phyloP scores from a whole-genome alignment of 2,113 vertebrate genomes.

The Axis porcinus region DNA sequence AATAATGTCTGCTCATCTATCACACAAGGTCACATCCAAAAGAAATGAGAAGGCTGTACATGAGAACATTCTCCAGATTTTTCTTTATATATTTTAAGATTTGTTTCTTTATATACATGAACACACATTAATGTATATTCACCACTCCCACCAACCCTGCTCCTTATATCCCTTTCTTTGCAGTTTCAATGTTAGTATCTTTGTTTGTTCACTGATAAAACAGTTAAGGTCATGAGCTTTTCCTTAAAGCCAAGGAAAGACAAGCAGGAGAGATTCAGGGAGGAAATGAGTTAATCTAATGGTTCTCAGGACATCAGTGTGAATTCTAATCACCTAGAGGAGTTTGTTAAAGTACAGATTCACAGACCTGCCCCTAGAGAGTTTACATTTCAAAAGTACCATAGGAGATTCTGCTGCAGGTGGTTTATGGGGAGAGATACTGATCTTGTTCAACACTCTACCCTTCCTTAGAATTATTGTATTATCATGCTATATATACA shows the following conservation, averaged over 20 bases:
- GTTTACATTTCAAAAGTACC: not conserved
- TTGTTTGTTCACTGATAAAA: not conserved
- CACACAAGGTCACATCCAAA: not conserved
- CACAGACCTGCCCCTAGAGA: not conserved
- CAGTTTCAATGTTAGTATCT: not conserved
- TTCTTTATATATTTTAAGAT: not conserved
- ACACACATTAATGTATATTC: not conserved
- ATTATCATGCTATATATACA: not conserved
- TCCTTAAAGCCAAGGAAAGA: constrained; percentile 3
- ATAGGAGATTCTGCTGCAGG: not conserved
- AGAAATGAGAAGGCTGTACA: not conserved
- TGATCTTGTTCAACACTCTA: not conserved
- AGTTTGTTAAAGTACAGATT: not conserved
- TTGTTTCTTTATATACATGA: not conserved
- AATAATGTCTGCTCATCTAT: not conserved
- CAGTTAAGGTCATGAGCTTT: not conserved
- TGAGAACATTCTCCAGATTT: not conserved
- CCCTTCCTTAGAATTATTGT: not conserved
- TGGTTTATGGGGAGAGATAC: not conserved
- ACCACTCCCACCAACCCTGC: not conserved
- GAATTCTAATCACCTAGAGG: not conserved
- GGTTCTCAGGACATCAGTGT: not conserved
- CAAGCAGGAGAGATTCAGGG: not conserved
- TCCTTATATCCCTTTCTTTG: not conserved
- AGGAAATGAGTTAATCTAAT: not conserved